These are phyloP conservation scores for Prinia subflava DNA, from an alignment of 2,113 vertebrate genomes.

Conservation along the genomic window DNA sequence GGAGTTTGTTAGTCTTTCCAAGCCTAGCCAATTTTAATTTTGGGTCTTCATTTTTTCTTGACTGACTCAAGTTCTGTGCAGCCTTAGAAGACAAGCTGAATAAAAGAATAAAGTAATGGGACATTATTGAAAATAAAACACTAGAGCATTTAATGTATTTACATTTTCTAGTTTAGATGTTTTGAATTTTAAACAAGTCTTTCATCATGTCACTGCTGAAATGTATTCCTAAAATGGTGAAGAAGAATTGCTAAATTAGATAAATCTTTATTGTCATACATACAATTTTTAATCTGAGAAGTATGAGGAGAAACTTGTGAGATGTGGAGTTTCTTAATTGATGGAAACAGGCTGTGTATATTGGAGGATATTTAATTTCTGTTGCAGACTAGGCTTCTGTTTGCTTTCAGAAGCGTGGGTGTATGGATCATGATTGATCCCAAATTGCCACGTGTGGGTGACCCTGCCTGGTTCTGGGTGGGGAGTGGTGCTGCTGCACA, in stretches of 20 bases:
- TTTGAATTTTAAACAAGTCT: background rate
- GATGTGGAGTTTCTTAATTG: background rate
- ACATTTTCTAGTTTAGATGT: background rate
- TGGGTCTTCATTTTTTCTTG: background rate
- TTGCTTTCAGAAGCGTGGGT: background rate
- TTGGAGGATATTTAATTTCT: background rate
- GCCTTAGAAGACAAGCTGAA: background rate
- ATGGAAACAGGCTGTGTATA: background rate
- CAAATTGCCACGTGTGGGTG: background rate
- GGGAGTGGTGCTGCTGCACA: background rate
- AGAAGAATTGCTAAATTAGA: background rate
- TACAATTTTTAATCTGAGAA: background rate
- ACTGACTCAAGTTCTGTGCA: background rate
- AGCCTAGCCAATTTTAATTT: background rate
- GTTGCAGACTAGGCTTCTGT: background rate
- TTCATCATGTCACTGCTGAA: background rate
- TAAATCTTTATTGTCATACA: background rate
- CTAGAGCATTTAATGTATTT: background rate
- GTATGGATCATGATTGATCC: rapidly evolving
- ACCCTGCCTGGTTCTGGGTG: background rate
- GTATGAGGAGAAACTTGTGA: background rate
- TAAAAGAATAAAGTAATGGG: background rate
- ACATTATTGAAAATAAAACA: background rate
- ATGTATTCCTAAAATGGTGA: background rate
- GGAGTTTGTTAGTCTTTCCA: slow-evolving; percentile 2